A percentile compares a stretch with the other conserved stretches of the same genome.
phyloP scores from a whole-genome alignment of 2,113 vertebrate genomes.

The Tragelaphus scriptus region DNA sequence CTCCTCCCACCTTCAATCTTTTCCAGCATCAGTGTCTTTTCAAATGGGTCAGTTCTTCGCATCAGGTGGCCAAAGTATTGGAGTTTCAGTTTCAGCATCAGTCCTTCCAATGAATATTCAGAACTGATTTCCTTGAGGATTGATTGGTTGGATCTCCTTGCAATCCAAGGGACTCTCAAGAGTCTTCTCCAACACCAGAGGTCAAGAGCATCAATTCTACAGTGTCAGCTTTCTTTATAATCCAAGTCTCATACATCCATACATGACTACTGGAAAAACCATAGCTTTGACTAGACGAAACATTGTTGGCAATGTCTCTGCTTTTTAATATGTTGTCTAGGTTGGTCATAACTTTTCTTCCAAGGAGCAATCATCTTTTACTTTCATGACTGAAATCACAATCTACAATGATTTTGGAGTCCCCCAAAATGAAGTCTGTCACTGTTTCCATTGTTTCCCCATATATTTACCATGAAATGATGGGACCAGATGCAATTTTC shows the following conservation, averaged over 20 bases:
- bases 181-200: background rate
- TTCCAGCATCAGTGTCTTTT: background rate
- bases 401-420: background rate
- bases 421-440: background rate
- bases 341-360: background rate
- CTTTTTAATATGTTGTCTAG: background rate
- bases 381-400: background rate
- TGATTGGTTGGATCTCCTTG: background rate
- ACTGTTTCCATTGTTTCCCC: background rate
- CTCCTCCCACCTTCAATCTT: background rate
- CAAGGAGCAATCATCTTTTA: background rate
- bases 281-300: background rate
- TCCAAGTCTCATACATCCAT: background rate
- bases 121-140: background rate
- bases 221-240: background rate
- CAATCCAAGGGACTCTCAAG: background rate
- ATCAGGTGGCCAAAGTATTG: background rate
- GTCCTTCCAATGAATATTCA: background rate
- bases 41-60: background rate
- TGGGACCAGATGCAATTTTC: background rate
- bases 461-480: background rate
- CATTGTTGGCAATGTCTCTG: background rate
- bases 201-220: background rate
- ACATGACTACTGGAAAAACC: background rate
- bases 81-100: background rate